Conservation (phyloP, 2,113 vertebrate species). For the Nycticorax nycticorax region DNA sequence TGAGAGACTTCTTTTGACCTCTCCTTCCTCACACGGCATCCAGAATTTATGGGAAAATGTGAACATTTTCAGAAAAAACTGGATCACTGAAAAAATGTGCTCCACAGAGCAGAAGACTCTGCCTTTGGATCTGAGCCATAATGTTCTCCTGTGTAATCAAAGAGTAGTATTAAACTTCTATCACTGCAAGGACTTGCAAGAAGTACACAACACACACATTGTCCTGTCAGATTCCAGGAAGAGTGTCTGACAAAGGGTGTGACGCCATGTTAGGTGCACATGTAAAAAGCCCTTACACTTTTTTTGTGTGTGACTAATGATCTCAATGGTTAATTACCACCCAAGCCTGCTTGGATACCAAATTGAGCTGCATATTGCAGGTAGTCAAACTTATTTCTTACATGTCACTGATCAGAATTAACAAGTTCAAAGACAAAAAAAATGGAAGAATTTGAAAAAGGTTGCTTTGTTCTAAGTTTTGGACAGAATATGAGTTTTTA, state of each 20-base stretch:
- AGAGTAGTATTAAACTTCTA: background rate
- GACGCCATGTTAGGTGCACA: background rate
- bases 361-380: background rate
- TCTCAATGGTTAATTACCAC: background rate
- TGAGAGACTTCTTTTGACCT: conserved; percentile 30
- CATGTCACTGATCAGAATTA: background rate
- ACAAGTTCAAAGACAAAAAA: background rate
- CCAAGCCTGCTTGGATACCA: background rate
- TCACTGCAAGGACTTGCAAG: background rate
- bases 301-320: background rate
- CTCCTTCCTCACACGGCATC: background rate
- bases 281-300: background rate
- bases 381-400: background rate
- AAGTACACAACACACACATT: background rate
- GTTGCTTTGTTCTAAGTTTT: background rate
- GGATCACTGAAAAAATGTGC: background rate
- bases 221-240: background rate
- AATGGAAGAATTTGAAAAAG: background rate
- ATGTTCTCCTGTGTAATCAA: background rate
- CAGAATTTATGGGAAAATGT: background rate
- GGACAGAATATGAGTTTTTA: background rate
- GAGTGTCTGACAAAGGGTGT: background rate
- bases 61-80: background rate
- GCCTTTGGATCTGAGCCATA: background rate
- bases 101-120: background rate